Conservation (phyloP, 2,888 invertebrate species). For the Bombyx huttoni region DNA sequence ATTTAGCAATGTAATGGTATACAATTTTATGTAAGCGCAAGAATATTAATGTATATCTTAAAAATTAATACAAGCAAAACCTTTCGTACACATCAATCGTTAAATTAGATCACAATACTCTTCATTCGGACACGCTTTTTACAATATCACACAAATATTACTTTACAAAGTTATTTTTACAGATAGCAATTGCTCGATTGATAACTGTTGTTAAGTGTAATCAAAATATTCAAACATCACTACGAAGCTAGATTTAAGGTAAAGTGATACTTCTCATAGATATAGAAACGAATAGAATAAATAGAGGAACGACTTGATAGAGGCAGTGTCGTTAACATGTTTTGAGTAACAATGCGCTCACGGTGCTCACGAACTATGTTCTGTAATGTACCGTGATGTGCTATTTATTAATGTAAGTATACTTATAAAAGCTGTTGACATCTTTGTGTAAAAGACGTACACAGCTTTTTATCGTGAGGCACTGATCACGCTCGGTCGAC, state of each 20-base stretch:
- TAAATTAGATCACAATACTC: conserved; percentile 55
- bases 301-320: too few species aligned
- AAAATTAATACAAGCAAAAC: background rate
- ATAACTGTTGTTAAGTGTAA: too few species aligned
- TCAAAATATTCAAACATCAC: too few species aligned
- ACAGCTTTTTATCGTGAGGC: conserved; percentile 26
- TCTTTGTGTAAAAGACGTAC: conserved; percentile 38
- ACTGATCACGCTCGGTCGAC: conserved; percentile 3
- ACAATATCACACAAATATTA: conserved; percentile 34
- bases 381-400: conserved; percentile 38
- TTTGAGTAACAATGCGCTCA: too few species aligned
- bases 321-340: too few species aligned
- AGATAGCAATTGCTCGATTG: background rate
- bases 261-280: too few species aligned
- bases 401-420: conserved; percentile 23
- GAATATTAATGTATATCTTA: background rate
- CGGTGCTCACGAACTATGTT: too few species aligned
- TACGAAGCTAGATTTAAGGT: too few species aligned
- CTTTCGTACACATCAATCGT: conserved; percentile 13
- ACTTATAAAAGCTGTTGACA: conserved; percentile 19
- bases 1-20: too few species aligned
- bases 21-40: background rate
- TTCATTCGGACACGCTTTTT: conserved; percentile 27
- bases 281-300: too few species aligned
- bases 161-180: background rate